Conservation (phyloP, 2,113 vertebrate genomes). For the Lanius ludovicianus region DNA sequence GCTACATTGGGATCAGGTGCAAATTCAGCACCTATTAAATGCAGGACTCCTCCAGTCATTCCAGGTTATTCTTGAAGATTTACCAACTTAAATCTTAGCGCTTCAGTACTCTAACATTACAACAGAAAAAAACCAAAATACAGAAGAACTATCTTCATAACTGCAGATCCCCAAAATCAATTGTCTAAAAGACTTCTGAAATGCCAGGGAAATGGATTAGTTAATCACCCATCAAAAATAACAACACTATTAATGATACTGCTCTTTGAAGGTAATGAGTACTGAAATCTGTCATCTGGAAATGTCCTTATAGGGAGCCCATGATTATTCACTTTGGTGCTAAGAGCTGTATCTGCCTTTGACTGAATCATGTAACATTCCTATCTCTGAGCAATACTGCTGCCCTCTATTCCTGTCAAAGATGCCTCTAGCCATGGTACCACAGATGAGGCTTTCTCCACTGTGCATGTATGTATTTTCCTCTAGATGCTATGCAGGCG, state of each 20-base stretch:
- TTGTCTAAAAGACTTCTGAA: neutral
- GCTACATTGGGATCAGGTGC: neutral
- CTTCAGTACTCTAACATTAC: neutral
- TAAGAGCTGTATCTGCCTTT: neutral
- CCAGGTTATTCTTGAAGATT: neutral
- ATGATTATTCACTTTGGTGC: neutral
- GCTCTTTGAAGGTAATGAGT: neutral
- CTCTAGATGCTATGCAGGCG: fast-evolving
- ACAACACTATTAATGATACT: neutral
- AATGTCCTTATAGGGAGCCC: neutral
- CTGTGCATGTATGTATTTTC: fast-evolving
- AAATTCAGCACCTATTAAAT: neutral
- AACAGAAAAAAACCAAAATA: neutral
- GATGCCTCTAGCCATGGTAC: neutral
- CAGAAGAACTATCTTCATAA: neutral
- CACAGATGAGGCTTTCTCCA: neutral
- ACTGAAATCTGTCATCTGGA: neutral
- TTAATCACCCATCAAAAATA: neutral
- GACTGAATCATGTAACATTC: neutral
- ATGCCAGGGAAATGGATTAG: neutral
- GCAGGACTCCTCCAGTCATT: neutral
- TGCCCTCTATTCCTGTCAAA: neutral
- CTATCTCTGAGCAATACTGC: neutral
- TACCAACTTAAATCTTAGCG: neutral
- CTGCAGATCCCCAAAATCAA: neutral